Evolutionary conservation across 2,797 vertebrate genomes (phyloP), one percentile per base, ranked within the genome.

Genomic region (Pogoniulus pusillus): DNA sequence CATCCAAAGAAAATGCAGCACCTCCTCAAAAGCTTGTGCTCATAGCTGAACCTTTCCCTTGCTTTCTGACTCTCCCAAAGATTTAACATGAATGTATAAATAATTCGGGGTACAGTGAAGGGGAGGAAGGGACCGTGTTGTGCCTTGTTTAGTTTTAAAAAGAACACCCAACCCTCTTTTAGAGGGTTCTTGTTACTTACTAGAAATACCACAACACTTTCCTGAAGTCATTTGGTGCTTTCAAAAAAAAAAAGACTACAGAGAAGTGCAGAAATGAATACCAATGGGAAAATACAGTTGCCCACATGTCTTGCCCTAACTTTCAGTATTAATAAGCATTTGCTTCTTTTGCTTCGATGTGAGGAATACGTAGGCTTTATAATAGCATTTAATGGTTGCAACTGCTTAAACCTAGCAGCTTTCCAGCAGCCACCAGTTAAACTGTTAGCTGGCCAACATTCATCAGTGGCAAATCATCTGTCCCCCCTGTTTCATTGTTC

Each of bases 1-100:
- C 16, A 54, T 77, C 81, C 93, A 75, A 82, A 85, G 81, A 82
- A 92, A 93, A 87, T 82, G 55, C 63, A 86, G 49, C 55, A 77
- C 35, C 47, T 92, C 60, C 58, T 80, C 72, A 64, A 86, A 78
- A 66, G 9, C 51, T 85, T 65, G 34, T 20, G 22, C 9, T 91
- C 43, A 59, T 3, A 2, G 18, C 39, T 83, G 53, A 83, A 64
- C 57, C 5, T 69, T 72, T 88, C 75, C 69, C 35, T 90, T 5
- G 1, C 18, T 49, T 72, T 81, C 47, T 85, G 53, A 35, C 23
- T 73, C 37, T 81, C 34, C 13, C 6, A 5, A 49, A 64, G 45
- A 60, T 76, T 76, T 75, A 59, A 57, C 51, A 62, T 30, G 71
- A 89, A 63, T 49, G 39, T 41, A 62, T 68, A 71, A 86, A 66